Conservation (phyloP, 2,888 invertebrate species). For the Eudasyphora cyanicolor region DNA sequence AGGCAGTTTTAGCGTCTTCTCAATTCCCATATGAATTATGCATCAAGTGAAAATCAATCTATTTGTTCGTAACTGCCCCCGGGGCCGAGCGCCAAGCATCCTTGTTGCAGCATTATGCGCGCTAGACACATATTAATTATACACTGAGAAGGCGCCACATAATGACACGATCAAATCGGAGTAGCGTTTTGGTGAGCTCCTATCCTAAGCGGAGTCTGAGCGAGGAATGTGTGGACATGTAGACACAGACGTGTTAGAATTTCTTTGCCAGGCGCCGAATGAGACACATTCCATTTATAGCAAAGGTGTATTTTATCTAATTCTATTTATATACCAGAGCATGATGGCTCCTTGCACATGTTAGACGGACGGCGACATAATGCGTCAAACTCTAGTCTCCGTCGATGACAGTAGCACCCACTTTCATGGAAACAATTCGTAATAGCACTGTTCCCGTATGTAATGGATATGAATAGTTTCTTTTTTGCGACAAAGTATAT, state of each 20-base stretch:
- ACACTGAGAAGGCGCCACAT: conserved; percentile 62
- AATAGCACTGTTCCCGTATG: too few relatives aligned
- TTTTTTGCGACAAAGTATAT: too few relatives aligned
- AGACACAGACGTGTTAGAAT: conserved; percentile 58
- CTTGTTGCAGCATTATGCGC: conserved; percentile 52
- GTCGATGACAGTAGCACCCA: not conserved
- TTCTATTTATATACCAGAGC: conserved; percentile 56
- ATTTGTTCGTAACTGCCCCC: not conserved
- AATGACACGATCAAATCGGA: conserved; percentile 48
- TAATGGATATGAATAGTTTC: too few relatives aligned
- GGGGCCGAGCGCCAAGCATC: conserved; percentile 45
- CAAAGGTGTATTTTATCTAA: conserved; percentile 39
- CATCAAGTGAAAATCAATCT: conserved; percentile 44
- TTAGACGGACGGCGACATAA: conserved; percentile 14
- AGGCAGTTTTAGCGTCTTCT: conserved; percentile 24
- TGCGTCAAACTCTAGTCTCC: not conserved
- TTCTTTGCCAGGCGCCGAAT: conserved; percentile 34
- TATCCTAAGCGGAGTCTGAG: conserved; percentile 38
- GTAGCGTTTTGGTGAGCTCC: conserved; percentile 34
- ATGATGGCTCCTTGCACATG: not conserved
- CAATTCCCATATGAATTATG: conserved; percentile 59
- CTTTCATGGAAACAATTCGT: not conserved
- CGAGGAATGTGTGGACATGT: conserved; percentile 15
- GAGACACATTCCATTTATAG: conserved; percentile 58
- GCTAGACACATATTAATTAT: conserved; percentile 61